These are phyloP conservation scores for Caenorhabditis auriculariae DNA, from an alignment of 2,888 invertebrate genomes.

Conservation along the genomic window DNA sequence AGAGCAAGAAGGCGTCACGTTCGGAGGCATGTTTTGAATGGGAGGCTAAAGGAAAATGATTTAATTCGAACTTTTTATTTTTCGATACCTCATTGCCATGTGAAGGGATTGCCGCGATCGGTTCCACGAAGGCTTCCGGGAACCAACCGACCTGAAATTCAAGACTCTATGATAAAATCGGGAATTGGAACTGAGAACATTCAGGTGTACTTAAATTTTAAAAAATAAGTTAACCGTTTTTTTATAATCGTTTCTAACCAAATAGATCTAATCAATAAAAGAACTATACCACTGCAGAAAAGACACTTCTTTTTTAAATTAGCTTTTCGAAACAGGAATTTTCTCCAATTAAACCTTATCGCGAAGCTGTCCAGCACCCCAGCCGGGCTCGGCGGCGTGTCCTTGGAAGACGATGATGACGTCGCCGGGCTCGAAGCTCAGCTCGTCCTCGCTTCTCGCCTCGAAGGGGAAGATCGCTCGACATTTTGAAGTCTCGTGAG, in stretches of 20 bases:
- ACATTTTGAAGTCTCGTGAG: constrained; percentile 72
- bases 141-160: constrained; percentile 59
- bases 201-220: too few relatives aligned
- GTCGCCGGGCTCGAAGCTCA: constrained; percentile 72
- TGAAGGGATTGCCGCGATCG: constrained; percentile 41
- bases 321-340: too few relatives aligned
- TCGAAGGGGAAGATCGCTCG: constrained; percentile 90
- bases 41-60: constrained; percentile 18
- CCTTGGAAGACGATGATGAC: constrained; percentile 77
- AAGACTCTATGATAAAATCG: too few relatives aligned
- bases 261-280: too few relatives aligned
- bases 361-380: constrained; percentile 87
- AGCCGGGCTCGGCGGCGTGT: constrained; percentile 92
- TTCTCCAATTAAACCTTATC: constrained; percentile 79
- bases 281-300: too few relatives aligned
- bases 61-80: too few relatives aligned
- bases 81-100: constrained; percentile 12
- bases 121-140: constrained; percentile 66
- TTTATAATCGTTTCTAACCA: too few relatives aligned
- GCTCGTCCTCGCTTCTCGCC: constrained; percentile 77
- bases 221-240: too few relatives aligned
- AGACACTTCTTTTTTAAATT: too few relatives aligned
- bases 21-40: constrained; percentile 47
- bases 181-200: too few relatives aligned
- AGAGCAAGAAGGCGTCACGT: constrained; percentile 42